Evolutionary conservation across 2,888 invertebrate genomes (phyloP).

Genomic region (Hypomecis punctinalis): DNA sequence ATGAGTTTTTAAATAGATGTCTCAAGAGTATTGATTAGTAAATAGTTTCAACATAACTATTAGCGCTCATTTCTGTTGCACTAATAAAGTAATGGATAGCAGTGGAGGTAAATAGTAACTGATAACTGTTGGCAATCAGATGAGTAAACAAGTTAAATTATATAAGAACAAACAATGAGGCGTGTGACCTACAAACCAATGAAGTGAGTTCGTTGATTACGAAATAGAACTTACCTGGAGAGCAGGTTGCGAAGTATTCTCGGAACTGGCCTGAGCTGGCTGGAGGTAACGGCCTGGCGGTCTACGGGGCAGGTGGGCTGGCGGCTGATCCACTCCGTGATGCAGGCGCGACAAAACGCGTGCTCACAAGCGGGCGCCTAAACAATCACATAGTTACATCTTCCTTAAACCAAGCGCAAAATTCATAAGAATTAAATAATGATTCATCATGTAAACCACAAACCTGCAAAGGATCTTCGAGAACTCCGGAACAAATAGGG

Average conservation of each 20-base stretch:
- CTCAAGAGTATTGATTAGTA: conserved; percentile 15
- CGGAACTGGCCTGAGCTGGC: conserved; percentile 95
- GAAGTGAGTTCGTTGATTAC: conserved; percentile 37
- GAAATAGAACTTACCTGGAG: conserved; percentile 86
- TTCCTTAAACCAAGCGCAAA: not conserved
- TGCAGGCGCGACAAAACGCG: conserved; percentile 97
- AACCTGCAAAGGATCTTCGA: conserved; percentile 98
- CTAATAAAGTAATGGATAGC: too few relatives aligned
- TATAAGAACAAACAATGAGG: conserved; percentile 49
- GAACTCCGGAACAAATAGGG: conserved; percentile 97
- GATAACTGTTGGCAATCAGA: not conserved
- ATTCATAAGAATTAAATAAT: not conserved
- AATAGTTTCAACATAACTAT: conserved; percentile 5
- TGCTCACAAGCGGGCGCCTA: conserved; percentile 98
- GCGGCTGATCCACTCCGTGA: conserved; percentile 97
- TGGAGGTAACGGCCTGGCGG: conserved; percentile 94
- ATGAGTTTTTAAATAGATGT: conserved; percentile 16
- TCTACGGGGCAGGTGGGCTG: conserved; percentile 98
- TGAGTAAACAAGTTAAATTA: conserved; percentile 36
- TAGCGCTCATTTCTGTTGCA: not conserved
- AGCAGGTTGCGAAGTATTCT: conserved; percentile 96
- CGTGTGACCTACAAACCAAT: conserved; percentile 54
- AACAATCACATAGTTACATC: not conserved
- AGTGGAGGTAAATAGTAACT: conserved; percentile 3
- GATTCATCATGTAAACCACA: conserved; percentile 37